Base-by-base conservation (phyloP, 2,113 vertebrate genomes). In the Eudorcas thomsonii region DNA sequence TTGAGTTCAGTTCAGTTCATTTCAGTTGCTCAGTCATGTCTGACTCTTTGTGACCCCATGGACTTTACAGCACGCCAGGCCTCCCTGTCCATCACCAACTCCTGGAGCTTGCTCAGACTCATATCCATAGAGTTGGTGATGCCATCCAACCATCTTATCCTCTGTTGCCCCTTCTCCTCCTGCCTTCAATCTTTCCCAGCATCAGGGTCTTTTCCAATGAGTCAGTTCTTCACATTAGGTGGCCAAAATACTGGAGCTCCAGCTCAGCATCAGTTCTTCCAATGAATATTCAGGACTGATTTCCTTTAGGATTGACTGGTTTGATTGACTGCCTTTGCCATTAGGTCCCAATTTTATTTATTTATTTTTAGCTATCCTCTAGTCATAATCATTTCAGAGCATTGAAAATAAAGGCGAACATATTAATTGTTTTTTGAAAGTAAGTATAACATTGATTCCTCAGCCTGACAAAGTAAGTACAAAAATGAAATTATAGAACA, bases 1-100 rank as follows among this genome's bases (percentile, higher is more conserved):
- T 23, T 71, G n/a, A 71, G 19, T 36, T 12, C 67, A 36, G n/a
- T 71, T 67, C 64, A 36, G 33, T 21, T 36, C 64, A 36, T 17
- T 21, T 36, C 67, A 23, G n/a, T 71, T 71, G 2, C n/a, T 39
- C n/a, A 71, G 19, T 71, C n/a, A 0, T 39, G n/a, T 39, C n/a
- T 0, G 0, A 39, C 67, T 39, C n/a, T 71, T 39, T 71, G n/a
- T 39, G 19, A 39, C 67, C n/a, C 10, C 10, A 71, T 23, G 67
- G n/a, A 39, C 19, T 39, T 71, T 71, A 23, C 19, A 71, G n/a
- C 9, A 39, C 0, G 0, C 67, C n/a, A 71, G 67, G 19, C 10
- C 11, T 71, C 67, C 67, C 67, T 71, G 67, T 71, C n/a, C 67
- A 71, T 71, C 67, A 71, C n/a, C 67, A 71, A 71, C 67, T 71